phyloP scores from a whole-genome alignment of 2,113 vertebrate genomes.

The Psophia crepitans region DNA sequence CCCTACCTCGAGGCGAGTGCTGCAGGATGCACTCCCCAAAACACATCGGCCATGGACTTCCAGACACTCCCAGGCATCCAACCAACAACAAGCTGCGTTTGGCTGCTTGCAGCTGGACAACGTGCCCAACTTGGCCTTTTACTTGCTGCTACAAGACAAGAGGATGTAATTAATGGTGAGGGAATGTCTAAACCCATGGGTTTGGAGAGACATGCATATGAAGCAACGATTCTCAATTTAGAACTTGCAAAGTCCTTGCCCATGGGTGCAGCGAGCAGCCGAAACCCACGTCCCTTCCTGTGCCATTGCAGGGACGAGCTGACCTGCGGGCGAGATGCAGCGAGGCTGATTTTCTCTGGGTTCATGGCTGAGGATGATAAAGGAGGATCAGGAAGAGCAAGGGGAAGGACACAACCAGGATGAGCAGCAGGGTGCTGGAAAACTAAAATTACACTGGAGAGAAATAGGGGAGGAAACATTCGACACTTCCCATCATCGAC shows the following conservation, averaged over 20 bases:
- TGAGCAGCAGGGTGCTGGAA: neutral
- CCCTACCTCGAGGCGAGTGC: neutral
- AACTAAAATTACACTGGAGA: neutral
- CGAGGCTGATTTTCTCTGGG: fast-evolving
- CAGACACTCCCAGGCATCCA: neutral
- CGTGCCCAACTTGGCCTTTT: neutral
- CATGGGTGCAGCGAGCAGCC: neutral
- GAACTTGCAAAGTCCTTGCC: neutral
- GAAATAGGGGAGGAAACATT: neutral
- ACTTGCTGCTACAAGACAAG: neutral
- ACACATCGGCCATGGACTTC: neutral
- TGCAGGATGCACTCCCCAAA: neutral
- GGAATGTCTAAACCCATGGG: neutral
- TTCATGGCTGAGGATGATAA: neutral
- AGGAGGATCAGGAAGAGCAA: neutral
- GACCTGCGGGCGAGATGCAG: neutral
- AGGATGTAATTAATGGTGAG: conserved; percentile 52
- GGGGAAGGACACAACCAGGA: neutral
- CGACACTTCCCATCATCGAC: neutral
- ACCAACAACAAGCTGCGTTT: fast-evolving
- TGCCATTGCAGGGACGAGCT: neutral
- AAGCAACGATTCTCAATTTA: neutral
- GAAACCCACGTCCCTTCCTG: neutral
- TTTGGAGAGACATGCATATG: neutral
- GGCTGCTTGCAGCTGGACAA: neutral